Percentiles rank a stretch among this genome's conserved stretches.
phyloP scores from a whole-genome alignment of 2,797 vertebrate species.

The Coluber constrictor region DNA sequence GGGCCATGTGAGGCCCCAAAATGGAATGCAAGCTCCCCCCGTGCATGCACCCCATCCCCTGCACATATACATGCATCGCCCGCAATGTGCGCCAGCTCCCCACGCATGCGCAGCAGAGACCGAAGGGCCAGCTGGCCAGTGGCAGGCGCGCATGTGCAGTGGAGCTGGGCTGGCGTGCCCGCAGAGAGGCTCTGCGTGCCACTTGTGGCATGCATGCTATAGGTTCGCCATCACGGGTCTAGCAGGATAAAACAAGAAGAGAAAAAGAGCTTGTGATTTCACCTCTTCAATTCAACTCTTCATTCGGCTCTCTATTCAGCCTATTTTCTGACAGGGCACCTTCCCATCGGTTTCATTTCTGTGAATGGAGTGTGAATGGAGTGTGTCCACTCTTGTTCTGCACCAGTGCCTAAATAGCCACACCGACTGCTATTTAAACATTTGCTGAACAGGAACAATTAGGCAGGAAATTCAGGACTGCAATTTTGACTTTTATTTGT shows the following conservation, averaged over 20 bases:
- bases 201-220: too few species aligned
- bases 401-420: not conserved
- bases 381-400: not conserved
- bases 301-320: not conserved
- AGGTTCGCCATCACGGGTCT: not conserved
- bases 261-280: not conserved
- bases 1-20: too few species aligned
- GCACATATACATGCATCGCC: too few species aligned
- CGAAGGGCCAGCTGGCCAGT: too few species aligned
- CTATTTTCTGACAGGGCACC: not conserved
- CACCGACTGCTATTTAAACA: not conserved
- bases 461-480: not conserved
- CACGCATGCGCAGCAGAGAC: too few species aligned
- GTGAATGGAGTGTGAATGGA: not conserved
- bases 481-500: not conserved
- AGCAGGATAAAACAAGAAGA: not conserved
- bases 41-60: too few species aligned
- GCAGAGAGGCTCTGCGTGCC: too few species aligned
- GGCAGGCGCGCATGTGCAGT: too few species aligned
- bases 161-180: too few species aligned
- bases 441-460: not conserved
- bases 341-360: not conserved
- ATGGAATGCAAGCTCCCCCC: too few species aligned
- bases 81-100: too few species aligned
- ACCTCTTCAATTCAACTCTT: not conserved